phyloP scores from a whole-genome alignment of 2,113 vertebrate species.

The Herpetotheres cachinnans region DNA sequence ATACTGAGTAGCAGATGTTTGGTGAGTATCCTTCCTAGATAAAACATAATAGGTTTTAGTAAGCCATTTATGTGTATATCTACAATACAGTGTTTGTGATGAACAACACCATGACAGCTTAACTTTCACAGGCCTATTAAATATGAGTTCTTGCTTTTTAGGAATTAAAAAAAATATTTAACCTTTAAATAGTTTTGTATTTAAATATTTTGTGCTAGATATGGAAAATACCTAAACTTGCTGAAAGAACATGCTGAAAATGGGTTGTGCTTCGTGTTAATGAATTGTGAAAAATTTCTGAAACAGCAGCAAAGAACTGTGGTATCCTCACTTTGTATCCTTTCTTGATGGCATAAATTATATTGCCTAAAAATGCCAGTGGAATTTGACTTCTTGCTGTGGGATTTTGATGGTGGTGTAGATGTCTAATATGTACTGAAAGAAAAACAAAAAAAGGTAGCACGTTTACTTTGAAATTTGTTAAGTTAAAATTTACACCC shows the following conservation, averaged over 20 bases:
- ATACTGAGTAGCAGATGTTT: background rate
- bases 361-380: background rate
- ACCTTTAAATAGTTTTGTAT: background rate
- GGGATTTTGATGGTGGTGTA: background rate
- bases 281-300: slow-evolving; percentile 80
- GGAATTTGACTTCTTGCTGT: background rate
- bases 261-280: slow-evolving; percentile 78
- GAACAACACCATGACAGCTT: background rate
- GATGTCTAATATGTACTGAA: background rate
- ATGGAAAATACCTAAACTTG: slow-evolving; percentile 81
- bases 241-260: slow-evolving; percentile 74
- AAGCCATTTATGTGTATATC: background rate
- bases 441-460: background rate
- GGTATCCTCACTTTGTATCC: slow-evolving; percentile 85
- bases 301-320: slow-evolving; percentile 75
- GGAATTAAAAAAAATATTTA: background rate
- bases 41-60: background rate
- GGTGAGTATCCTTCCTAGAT: background rate
- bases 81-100: background rate
- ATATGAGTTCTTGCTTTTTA: background rate
- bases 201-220: slow-evolving; percentile 71
- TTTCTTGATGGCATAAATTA: slow-evolving; percentile 49
- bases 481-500: background rate
- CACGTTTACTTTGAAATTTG: background rate
- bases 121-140: background rate